Conservation (phyloP, 30 jellyfish, hydroid and myxozoan species). For the Hydra vulgaris region DNA sequence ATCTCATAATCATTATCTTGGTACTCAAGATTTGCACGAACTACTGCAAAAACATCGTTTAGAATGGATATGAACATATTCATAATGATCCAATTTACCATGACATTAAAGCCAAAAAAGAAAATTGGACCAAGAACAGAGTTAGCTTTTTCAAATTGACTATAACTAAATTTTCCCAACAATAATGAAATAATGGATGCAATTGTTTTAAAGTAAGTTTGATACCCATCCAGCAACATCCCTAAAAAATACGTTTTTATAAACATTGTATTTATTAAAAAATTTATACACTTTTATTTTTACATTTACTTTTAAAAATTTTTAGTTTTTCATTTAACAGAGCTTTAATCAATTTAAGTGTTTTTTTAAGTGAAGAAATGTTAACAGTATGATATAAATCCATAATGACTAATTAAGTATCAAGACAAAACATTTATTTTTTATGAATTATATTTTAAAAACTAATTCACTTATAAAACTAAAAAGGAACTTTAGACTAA, state of each 20-base stretch:
- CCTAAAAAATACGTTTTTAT: conserved; percentile 8
- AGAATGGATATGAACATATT: conserved; percentile 89
- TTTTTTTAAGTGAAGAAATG: too few relatives aligned
- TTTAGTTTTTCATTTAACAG: too few relatives aligned
- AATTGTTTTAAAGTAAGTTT: conserved; percentile 57
- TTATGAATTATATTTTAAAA: too few relatives aligned
- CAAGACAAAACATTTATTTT: too few relatives aligned
- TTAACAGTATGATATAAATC: too few relatives aligned
- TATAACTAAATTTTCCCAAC: conserved; percentile 86
- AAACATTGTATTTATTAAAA: background rate
- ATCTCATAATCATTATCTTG: conserved; percentile 89
- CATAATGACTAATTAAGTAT: too few relatives aligned
- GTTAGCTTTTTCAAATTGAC: conserved; percentile 71
- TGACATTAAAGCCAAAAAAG: conserved; percentile 66
- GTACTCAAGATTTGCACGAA: conserved; percentile 34
- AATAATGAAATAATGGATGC: conserved; percentile 81
- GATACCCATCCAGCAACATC: conserved; percentile 59
- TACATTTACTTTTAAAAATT: too few relatives aligned
- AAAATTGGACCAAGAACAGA: conserved; percentile 89
- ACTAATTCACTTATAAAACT: too few relatives aligned
- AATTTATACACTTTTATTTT: too few relatives aligned
- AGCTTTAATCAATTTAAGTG: too few relatives aligned
- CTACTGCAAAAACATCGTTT: conserved; percentile 78
- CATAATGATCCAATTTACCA: conserved; percentile 89
- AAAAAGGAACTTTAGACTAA: too few relatives aligned